Evolutionary conservation across 2,888 invertebrate species (phyloP), one percentile per base, ranked within the genome.

Genomic region (Luffia ferchaultella): DNA sequence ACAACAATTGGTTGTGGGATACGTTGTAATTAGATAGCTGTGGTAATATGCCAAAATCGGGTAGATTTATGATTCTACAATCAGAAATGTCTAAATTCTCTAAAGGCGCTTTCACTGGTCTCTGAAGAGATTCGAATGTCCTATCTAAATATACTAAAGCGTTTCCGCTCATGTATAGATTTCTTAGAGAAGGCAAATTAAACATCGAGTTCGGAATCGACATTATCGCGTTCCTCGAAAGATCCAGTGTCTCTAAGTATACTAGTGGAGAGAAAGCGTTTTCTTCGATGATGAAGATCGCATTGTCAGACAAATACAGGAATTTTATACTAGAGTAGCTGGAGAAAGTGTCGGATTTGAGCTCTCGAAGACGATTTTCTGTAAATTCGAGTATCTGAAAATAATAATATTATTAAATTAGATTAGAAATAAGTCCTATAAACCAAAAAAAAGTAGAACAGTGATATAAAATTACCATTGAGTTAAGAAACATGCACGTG

Each of bases 11-110:
- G 64, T 91, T 91, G 46, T 72, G 63, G 0, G 90, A 90, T 43
- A 90, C 82, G 61, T 91, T 91, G 52, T 91, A 83, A 47, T 85
- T 72, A 50, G 69, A 61, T 40, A 91, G 62, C 46, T 86, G 84
- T 15, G 90, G 87, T 16, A 89, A 60, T 20, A 76, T 68, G 1
- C 89, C 89, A 64, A 90, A 76, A 58, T 86, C 68, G 1, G 91
- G 91, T 42, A 91, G 65, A 51, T 76, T 72, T 16, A 70, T 72
- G 40, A 91, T 69, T 49, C 80, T 77, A 60, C 90, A 90, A 50
- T 85, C 76, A 16, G 89, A 87, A 40, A 91, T 63, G 56, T 89
- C 87, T 5, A 91, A 62, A 54, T 85, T 78, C 55, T 85, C 79
- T 46, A 89, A 59, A 0, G 88, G 88, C 0, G 88, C 88, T 57